A percentile compares a stretch with the other conserved stretches of the same genome.
Evolutionary conservation across 1,140 invertebrate species (phyloP).

Genomic region (Drosophila arizonae): DNA sequence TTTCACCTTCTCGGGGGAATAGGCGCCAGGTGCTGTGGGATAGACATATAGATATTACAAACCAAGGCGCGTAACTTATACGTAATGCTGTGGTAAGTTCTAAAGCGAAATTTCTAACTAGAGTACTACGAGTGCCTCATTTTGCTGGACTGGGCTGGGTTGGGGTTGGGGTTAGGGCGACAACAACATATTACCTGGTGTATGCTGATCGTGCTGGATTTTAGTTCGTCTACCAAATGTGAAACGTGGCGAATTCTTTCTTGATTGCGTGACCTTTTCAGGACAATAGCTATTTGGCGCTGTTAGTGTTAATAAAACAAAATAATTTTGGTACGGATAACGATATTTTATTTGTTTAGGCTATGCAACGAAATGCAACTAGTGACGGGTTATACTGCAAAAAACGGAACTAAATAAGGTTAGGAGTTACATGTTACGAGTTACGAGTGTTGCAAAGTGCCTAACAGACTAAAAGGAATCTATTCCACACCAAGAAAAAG

Average conservation of each 20-base stretch:
- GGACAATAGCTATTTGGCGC: conserved; percentile 85
- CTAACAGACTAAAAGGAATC: not conserved
- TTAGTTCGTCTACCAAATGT: conserved; percentile 83
- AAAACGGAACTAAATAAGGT: conserved; percentile 1
- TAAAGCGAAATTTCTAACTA: conserved; percentile 24
- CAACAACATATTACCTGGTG: conserved; percentile 78
- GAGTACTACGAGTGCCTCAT: conserved; percentile 28
- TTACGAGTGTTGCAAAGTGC: conserved; percentile 8
- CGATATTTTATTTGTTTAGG: conserved; percentile 38
- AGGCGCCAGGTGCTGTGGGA: conserved; percentile 85
- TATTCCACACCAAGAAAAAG: conserved; percentile 18
- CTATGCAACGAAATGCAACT: conserved; percentile 31
- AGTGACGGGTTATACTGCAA: conserved; percentile 10
- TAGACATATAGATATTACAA: conserved; percentile 10
- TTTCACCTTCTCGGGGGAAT: conserved; percentile 86
- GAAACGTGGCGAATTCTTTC: conserved; percentile 83
- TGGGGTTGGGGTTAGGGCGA: not conserved
- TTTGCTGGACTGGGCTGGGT: not conserved
- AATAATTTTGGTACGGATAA: conserved; percentile 51
- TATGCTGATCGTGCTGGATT: conserved; percentile 83
- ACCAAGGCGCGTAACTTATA: too few species aligned
- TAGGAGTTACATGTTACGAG: conserved; percentile 2
- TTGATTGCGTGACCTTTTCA: conserved; percentile 86
- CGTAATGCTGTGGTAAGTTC: not conserved
- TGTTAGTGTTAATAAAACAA: conserved; percentile 81